Evolutionary conservation across 2,797 vertebrate species (phyloP).

Genomic region (Phalanger gymnotis): DNA sequence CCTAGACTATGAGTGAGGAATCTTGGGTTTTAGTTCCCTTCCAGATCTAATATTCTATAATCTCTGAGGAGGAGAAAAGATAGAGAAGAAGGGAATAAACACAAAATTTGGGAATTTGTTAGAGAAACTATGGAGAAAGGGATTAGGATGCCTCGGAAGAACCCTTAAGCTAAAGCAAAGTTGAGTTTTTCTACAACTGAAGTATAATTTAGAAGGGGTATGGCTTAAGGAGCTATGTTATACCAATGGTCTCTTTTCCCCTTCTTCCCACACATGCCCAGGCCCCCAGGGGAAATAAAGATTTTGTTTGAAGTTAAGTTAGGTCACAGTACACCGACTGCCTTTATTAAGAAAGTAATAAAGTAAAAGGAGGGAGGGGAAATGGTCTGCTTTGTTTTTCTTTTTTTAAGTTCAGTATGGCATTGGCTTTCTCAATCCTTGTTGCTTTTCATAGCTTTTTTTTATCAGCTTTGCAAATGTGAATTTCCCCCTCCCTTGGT

Average conservation of each 20-base stretch:
- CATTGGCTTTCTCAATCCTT: slow-evolving; percentile 7
- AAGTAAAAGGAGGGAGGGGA: slow-evolving; percentile 45
- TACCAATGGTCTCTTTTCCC: not conserved
- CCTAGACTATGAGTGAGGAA: not conserved
- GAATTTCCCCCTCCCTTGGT: not conserved
- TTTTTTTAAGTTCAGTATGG: slow-evolving; percentile 33
- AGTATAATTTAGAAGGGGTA: not conserved
- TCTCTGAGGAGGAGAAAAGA: not conserved
- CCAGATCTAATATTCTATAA: not conserved
- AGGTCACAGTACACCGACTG: not conserved
- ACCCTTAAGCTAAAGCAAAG: not conserved
- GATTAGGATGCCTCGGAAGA: not conserved
- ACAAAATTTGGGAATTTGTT: slow-evolving; percentile 3
- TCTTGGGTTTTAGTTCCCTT: not conserved
- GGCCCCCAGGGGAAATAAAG: not conserved
- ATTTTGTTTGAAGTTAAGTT: slow-evolving; percentile 9
- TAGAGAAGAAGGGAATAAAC: not conserved
- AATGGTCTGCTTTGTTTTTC: not conserved
- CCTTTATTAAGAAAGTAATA: slow-evolving; percentile 42
- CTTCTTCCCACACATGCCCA: not conserved
- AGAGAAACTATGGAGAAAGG: not conserved
- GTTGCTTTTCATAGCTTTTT: slow-evolving; percentile 46
- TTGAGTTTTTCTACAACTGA: accelerated
- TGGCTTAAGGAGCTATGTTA: not conserved
- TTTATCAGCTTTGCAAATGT: not conserved